Conservation (phyloP, 2,113 vertebrate genomes). For the Syngnathus floridae region DNA sequence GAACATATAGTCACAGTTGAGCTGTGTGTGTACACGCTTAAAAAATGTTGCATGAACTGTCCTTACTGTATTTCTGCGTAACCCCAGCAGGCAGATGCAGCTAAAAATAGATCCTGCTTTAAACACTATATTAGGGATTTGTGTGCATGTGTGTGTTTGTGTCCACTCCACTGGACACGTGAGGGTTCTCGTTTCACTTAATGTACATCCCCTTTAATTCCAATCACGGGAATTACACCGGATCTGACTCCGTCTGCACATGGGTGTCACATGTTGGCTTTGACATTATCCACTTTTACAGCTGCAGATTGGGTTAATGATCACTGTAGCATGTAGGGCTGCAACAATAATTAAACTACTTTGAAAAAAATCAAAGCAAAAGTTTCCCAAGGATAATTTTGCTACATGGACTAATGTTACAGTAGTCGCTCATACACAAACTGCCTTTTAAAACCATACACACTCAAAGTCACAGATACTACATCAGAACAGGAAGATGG, state of each 20-base stretch:
- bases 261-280: constrained; percentile 1
- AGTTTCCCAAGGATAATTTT: too few relatives aligned
- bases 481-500: too few relatives aligned
- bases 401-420: too few relatives aligned
- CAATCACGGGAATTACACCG: background rate
- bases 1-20: too few relatives aligned
- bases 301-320: background rate
- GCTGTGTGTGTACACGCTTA: background rate
- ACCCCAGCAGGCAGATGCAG: background rate
- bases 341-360: background rate
- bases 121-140: background rate
- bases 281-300: background rate
- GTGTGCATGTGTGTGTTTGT: background rate
- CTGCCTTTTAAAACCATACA: too few relatives aligned
- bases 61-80: background rate
- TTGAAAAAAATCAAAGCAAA: too few relatives aligned
- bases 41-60: background rate
- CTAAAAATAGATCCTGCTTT: background rate
- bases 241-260: background rate
- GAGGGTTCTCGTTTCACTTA: background rate
- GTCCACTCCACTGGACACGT: background rate
- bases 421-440: too few relatives aligned
- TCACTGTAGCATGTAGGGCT: background rate
- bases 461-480: too few relatives aligned
- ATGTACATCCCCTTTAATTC: background rate